A percentile compares a stretch with the other conserved stretches of the same genome.
These are phyloP conservation scores for Ennomos erosarius DNA, from an alignment of 2,888 invertebrate species.

Conservation along the genomic window DNA sequence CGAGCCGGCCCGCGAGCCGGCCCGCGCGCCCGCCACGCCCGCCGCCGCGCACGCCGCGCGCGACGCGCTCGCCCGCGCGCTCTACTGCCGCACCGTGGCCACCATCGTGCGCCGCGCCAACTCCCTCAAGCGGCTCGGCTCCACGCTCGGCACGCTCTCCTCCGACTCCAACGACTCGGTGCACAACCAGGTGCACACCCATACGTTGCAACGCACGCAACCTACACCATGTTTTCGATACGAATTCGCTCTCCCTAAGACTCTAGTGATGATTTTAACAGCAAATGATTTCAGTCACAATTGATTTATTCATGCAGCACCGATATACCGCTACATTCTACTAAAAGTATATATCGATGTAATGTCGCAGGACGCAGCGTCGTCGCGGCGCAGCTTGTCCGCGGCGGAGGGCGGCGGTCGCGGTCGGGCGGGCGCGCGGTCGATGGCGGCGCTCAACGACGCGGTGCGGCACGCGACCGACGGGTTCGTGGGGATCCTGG, in stretches of 20 bases:
- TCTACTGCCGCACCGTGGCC: conserved; percentile 97
- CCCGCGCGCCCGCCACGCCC: conserved; percentile 90
- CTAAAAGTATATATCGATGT: no score
- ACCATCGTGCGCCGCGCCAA: conserved; percentile 97
- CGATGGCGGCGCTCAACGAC: conserved; percentile 96
- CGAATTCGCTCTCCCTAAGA: no score
- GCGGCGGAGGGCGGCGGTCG: conserved; percentile 90
- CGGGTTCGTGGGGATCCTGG: conserved; percentile 97
- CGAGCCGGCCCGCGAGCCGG: conserved; percentile 91
- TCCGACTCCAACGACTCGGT: conserved; percentile 97
- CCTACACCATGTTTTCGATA: no score
- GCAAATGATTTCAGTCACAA: no score
- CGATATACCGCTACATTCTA: no score
- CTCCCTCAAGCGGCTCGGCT: conserved; percentile 94
- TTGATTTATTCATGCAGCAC: no score
- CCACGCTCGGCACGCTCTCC: conserved; percentile 93
- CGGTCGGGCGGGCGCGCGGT: conserved; percentile 92
- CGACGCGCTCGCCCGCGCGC: conserved; percentile 95
- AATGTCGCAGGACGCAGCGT: conserved; percentile 87
- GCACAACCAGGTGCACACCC: conserved; percentile 87
- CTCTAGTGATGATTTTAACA: no score
- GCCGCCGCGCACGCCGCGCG: conserved; percentile 95
- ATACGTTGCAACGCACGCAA: neutral
- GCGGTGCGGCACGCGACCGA: conserved; percentile 97
- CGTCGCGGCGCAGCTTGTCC: conserved; percentile 94